Conservation (phyloP, 2,888 invertebrate genomes). For the Penaeus monodon region DNA sequence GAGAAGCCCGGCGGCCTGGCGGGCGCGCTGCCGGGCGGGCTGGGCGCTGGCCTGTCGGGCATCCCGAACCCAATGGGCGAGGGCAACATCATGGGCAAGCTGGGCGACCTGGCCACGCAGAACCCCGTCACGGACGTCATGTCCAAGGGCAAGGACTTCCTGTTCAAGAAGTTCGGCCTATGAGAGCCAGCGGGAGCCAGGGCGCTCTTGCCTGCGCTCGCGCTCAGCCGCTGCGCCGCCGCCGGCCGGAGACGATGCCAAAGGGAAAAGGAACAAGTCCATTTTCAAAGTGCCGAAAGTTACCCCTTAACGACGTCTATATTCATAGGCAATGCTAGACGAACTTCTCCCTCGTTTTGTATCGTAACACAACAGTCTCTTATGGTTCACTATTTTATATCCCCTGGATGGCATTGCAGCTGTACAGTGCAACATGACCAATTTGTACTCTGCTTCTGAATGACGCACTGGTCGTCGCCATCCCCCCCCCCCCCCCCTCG, state of each 20-base stretch:
- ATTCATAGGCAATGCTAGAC: conserved; percentile 22
- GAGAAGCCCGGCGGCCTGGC: conserved; percentile 61
- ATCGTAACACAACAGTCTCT: conserved; percentile 20
- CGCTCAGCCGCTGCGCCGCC: conserved; percentile 6
- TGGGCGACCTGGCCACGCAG: conserved; percentile 67
- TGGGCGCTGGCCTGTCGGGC: conserved; percentile 58
- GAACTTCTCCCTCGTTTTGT: conserved; percentile 38
- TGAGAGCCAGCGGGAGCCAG: conserved; percentile 70
- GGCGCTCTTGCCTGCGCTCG: conserved; percentile 5
- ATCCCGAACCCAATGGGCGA: conserved; percentile 63
- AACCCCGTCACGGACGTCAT: conserved; percentile 90
- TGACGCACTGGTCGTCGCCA: background rate
- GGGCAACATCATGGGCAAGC: conserved; percentile 61
- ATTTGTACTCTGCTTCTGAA: conserved; percentile 22
- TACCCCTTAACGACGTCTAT: conserved; percentile 16
- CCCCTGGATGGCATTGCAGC: conserved; percentile 16
- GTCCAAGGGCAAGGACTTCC: conserved; percentile 92
- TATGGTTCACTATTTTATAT: conserved; percentile 34
- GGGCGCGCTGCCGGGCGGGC: conserved; percentile 61
- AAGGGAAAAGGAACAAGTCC: conserved; percentile 29
- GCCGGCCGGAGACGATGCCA: background rate
- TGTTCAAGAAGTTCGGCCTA: conserved; percentile 93
- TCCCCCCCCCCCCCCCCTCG: background rate
- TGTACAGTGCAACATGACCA: conserved; percentile 35
- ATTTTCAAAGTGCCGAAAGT: conserved; percentile 42